Evolutionary conservation across 1,140 invertebrate species (phyloP).

Genomic region (Pygmarrhopalites habei): DNA sequence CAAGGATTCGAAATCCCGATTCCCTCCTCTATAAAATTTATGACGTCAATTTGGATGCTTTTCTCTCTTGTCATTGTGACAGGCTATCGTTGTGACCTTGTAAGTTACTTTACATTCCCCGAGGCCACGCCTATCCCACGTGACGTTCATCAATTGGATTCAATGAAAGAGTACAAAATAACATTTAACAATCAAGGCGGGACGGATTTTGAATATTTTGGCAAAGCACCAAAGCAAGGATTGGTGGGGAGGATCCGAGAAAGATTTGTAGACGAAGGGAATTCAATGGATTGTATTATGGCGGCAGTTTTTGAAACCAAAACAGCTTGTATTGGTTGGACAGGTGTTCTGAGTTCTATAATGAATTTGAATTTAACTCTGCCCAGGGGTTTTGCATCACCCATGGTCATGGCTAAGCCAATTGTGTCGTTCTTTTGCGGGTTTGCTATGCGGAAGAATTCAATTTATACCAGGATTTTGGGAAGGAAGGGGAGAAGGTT

Average conservation of each 20-base stretch:
- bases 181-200: background rate
- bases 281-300: background rate
- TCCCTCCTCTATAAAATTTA: slow-evolving; percentile 15
- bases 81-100: slow-evolving; percentile 5
- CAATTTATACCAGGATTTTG: background rate
- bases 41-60: slow-evolving; percentile 27
- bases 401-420: background rate
- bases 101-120: background rate
- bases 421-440: background rate
- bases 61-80: slow-evolving; percentile 20
- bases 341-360: background rate
- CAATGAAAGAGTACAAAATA: background rate
- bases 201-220: background rate
- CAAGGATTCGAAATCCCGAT: slow-evolving; percentile 19
- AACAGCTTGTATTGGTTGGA: background rate
- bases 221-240: background rate
- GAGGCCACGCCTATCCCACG: background rate
- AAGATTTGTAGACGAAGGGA: background rate
- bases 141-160: background rate
- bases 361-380: background rate
- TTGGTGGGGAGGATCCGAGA: background rate
- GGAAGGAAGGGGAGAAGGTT: background rate
- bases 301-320: background rate
- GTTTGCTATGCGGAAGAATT: background rate
- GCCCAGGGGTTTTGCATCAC: background rate